These are phyloP conservation scores for Schmidtea mediterranea DNA, from an alignment of 1,140 invertebrate species.

Conservation along the genomic window DNA sequence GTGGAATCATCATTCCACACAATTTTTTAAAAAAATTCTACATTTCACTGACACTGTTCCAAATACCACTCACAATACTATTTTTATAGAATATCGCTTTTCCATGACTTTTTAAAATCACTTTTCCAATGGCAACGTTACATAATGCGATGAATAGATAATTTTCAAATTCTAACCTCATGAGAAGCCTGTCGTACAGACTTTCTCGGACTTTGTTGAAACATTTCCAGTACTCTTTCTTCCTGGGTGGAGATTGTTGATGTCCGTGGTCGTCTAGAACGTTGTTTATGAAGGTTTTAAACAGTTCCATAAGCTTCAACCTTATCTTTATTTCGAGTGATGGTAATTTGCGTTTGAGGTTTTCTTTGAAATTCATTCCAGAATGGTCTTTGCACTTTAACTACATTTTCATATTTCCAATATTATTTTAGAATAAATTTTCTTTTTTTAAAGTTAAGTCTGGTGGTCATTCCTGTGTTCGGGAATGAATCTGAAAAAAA, in stretches of 20 bases:
- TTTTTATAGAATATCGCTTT: slow-evolving; percentile 5
- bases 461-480: too few species aligned
- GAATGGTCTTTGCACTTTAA: too few species aligned
- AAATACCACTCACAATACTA: slow-evolving; percentile 10
- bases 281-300: too few species aligned
- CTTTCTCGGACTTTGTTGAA: slow-evolving; percentile 9
- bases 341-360: too few species aligned
- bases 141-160: slow-evolving; percentile 6
- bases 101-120: neutral
- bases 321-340: too few species aligned
- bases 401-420: too few species aligned
- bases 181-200: slow-evolving; percentile 2
- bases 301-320: slow-evolving; percentile 8
- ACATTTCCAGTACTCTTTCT: slow-evolving; percentile 6
- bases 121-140: slow-evolving; percentile 5
- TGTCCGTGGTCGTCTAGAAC: too few species aligned
- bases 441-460: too few species aligned
- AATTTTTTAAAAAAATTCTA: slow-evolving; percentile 9
- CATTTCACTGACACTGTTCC: slow-evolving; percentile 5
- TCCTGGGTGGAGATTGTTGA: slow-evolving; percentile 3
- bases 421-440: too few species aligned
- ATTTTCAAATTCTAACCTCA: slow-evolving; percentile 7
- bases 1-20: slow-evolving; percentile 8
- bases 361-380: too few species aligned
- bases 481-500: too few species aligned